Evolutionary conservation across 2,113 vertebrate genomes (phyloP).

Genomic region (Cervus canadensis): DNA sequence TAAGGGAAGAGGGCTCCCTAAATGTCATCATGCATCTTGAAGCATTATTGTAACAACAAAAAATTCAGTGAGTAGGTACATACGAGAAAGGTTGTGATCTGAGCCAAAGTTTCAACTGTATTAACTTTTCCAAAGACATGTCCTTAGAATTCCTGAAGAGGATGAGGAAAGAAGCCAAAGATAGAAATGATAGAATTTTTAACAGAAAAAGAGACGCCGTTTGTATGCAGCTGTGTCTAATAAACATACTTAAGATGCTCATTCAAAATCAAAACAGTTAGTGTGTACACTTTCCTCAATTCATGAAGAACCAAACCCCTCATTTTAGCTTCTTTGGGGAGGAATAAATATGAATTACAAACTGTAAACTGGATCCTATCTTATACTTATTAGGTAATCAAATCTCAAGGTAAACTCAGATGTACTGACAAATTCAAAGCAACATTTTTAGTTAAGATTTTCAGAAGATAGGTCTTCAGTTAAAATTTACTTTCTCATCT

Average conservation of each 20-base stretch:
- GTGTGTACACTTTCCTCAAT: background rate
- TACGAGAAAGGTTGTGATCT: background rate
- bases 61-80: background rate
- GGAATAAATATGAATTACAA: background rate
- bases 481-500: slow-evolving; percentile 54
- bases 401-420: background rate
- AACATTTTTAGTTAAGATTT: slow-evolving; percentile 36
- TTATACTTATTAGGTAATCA: background rate
- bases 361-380: background rate
- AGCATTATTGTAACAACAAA: background rate
- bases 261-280: background rate
- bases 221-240: background rate
- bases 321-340: background rate
- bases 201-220: background rate
- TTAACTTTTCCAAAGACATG: background rate
- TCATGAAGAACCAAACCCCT: background rate
- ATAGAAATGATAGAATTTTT: background rate
- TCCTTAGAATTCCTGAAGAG: background rate
- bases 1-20: background rate
- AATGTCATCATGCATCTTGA: background rate
- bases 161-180: background rate
- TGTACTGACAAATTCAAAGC: background rate
- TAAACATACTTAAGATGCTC: background rate
- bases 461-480: slow-evolving; percentile 22
- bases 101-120: background rate